Conservation (phyloP, 1,140 invertebrate species). For the Diabrotica virgifera region DNA sequence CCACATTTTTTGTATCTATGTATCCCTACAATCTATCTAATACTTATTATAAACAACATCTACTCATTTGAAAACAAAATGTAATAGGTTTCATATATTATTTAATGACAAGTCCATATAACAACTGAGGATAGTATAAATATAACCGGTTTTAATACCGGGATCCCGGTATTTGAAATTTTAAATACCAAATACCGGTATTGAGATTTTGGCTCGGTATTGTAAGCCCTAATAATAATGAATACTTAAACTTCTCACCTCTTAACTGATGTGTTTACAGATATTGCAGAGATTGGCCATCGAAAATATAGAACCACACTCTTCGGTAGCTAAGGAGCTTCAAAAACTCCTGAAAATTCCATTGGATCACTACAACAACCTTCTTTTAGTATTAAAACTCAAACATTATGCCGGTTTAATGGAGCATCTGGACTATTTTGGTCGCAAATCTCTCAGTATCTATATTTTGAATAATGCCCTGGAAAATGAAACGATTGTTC, state of each 20-base stretch:
- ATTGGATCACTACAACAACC: conserved; percentile 91
- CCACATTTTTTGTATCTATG: too few species aligned
- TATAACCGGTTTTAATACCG: too few species aligned
- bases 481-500: conserved; percentile 83
- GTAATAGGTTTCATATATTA: too few species aligned
- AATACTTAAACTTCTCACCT: background rate
- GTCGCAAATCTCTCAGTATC: conserved; percentile 80
- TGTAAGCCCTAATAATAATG: background rate
- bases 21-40: too few species aligned
- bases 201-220: too few species aligned
- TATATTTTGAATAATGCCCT: conserved; percentile 87
- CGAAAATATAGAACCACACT: conserved; percentile 70
- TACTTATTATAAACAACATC: too few species aligned
- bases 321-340: conserved; percentile 85
- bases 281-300: conserved; percentile 46
- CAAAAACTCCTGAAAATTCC: conserved; percentile 92
- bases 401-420: conserved; percentile 83
- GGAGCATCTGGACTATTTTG: conserved; percentile 86
- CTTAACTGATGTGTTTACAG: conserved; percentile 23
- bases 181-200: too few species aligned
- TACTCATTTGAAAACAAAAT: too few species aligned
- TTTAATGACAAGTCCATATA: too few species aligned
- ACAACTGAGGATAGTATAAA: too few species aligned
- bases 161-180: too few species aligned
- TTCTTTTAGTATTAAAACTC: conserved; percentile 80